Percentiles rank a stretch among this genome's conserved stretches.
These are phyloP conservation scores for Cyprinodon diabolis DNA, from an alignment of 2,797 vertebrate species.

Conservation along the genomic window DNA sequence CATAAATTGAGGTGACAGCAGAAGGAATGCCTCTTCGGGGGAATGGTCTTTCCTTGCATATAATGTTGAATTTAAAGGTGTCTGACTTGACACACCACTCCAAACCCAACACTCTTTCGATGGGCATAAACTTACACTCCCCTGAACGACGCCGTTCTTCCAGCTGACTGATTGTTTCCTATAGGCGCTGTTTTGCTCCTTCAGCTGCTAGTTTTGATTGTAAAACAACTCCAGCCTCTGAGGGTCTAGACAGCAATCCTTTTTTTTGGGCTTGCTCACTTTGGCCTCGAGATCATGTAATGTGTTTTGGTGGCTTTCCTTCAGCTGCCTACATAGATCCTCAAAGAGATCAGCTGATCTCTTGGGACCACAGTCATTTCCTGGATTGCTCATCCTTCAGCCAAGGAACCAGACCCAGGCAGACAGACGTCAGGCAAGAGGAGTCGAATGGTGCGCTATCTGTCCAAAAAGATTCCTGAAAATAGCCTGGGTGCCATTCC, in stretches of 20 bases:
- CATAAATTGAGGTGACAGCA: too few species aligned
- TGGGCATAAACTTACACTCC: too few species aligned
- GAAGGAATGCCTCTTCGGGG: too few species aligned
- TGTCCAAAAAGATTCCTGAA: too few species aligned
- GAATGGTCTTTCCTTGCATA: too few species aligned
- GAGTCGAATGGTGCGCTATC: too few species aligned
- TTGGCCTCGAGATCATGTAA: slow-evolving; percentile 90
- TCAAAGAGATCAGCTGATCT: slow-evolving; percentile 84
- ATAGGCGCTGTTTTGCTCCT: slow-evolving; percentile 87
- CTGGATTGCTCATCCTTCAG: slow-evolving; percentile 82
- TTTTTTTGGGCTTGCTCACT: slow-evolving; percentile 90
- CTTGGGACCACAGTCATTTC: slow-evolving; percentile 65
- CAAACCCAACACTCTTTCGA: too few species aligned
- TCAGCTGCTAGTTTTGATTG: slow-evolving; percentile 39
- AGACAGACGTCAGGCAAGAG: too few species aligned
- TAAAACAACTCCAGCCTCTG: slow-evolving; percentile 93
- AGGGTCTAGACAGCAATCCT: slow-evolving; percentile 92
- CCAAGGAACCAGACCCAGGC: neutral
- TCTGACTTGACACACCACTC: too few species aligned
- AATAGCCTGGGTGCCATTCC: too few species aligned
- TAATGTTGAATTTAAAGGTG: too few species aligned
- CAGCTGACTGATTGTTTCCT: slow-evolving; percentile 87
- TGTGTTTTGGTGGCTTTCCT: slow-evolving; percentile 86
- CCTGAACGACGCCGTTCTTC: slow-evolving; percentile 83
- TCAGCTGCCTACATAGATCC: slow-evolving; percentile 87